These are phyloP conservation scores for Phyllotreta cruciferae DNA, from an alignment of 2,888 invertebrate species.

Conservation along the genomic window DNA sequence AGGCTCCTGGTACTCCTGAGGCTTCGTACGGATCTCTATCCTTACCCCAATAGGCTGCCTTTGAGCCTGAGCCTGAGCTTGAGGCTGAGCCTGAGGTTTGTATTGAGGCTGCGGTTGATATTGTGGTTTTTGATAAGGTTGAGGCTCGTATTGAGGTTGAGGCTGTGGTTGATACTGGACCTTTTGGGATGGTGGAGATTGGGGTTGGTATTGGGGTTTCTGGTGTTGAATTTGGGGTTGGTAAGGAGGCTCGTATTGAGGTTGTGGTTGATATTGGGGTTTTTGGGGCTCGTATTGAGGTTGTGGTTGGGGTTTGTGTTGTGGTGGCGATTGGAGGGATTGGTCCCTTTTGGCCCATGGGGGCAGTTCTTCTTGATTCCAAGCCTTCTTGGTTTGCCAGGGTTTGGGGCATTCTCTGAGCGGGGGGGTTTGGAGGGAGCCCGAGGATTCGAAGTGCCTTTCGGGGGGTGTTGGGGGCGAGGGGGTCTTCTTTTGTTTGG, in stretches of 20 bases:
- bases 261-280: conserved; percentile 21
- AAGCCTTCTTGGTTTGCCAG: conserved; percentile 62
- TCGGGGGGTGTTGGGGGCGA: conserved; percentile 49
- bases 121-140: conserved; percentile 43
- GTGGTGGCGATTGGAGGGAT: conserved; percentile 28
- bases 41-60: conserved; percentile 37
- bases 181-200: conserved; percentile 29
- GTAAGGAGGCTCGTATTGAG: conserved; percentile 32
- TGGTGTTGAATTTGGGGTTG: conserved; percentile 33
- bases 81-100: conserved; percentile 10
- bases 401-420: conserved; percentile 68
- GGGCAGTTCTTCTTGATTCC: conserved; percentile 60
- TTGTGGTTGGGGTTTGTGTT: conserved; percentile 38
- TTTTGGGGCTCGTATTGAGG: conserved; percentile 36
- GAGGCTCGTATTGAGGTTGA: conserved; percentile 46
- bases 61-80: conserved; percentile 12
- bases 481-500: conserved; percentile 36
- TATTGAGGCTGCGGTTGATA: conserved; percentile 20
- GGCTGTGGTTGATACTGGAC: conserved; percentile 21
- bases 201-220: conserved; percentile 41
- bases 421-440: conserved; percentile 58
- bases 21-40: conserved; percentile 42
- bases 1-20: conserved; percentile 8
- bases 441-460: conserved; percentile 51
- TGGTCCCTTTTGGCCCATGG: conserved; percentile 60